Percentiles rank a stretch among this genome's conserved stretches.
Evolutionary conservation across 92 coral and sea anemone genomes (phyloP).

Genomic region (Desmophyllum pertusum): DNA sequence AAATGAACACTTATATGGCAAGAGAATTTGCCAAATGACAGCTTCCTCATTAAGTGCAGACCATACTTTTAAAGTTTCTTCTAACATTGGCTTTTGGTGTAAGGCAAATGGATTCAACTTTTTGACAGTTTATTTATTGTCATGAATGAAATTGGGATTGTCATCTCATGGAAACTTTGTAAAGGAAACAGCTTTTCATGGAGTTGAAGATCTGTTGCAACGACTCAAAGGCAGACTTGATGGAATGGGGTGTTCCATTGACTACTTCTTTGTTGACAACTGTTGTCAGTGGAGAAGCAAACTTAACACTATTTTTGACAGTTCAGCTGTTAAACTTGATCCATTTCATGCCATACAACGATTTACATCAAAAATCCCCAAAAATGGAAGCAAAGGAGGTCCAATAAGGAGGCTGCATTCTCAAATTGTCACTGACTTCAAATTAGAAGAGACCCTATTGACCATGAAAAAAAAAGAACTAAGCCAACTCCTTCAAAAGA

Average conservation of each 20-base stretch:
- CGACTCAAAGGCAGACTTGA: slow-evolving; percentile 37
- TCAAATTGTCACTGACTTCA: slow-evolving; percentile 30
- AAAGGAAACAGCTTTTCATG: slow-evolving; percentile 42
- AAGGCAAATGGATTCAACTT: slow-evolving; percentile 39
- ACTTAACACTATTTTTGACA: slow-evolving; percentile 37
- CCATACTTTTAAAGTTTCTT: slow-evolving; percentile 42
- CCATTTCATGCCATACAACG: slow-evolving; percentile 56
- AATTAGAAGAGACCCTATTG: slow-evolving; percentile 50
- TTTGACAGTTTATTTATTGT: slow-evolving; percentile 54
- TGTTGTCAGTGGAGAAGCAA: slow-evolving; percentile 46
- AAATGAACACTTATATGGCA: slow-evolving; percentile 42
- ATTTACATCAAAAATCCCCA: slow-evolving; percentile 29
- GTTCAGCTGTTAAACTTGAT: slow-evolving; percentile 36
- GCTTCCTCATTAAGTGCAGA: slow-evolving; percentile 50
- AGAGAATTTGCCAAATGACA: slow-evolving; percentile 54
- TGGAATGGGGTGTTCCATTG: slow-evolving; percentile 1
- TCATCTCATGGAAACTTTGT: slow-evolving; percentile 45
- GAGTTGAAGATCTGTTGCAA: slow-evolving; percentile 33
- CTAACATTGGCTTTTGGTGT: slow-evolving; percentile 49
- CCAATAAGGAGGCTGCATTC: slow-evolving; percentile 27
- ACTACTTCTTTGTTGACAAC: slow-evolving; percentile 28
- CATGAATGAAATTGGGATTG: slow-evolving; percentile 50
- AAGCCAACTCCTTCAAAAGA: slow-evolving; percentile 46
- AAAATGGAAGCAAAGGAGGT: slow-evolving; percentile 28
- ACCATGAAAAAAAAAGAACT: slow-evolving; percentile 32